A percentile compares a stretch with the other conserved stretches of the same genome.
These are phyloP conservation scores for Chrysogorgia sp. DNA, from an alignment of 92 coral and sea anemone genomes.

Conservation along the genomic window DNA sequence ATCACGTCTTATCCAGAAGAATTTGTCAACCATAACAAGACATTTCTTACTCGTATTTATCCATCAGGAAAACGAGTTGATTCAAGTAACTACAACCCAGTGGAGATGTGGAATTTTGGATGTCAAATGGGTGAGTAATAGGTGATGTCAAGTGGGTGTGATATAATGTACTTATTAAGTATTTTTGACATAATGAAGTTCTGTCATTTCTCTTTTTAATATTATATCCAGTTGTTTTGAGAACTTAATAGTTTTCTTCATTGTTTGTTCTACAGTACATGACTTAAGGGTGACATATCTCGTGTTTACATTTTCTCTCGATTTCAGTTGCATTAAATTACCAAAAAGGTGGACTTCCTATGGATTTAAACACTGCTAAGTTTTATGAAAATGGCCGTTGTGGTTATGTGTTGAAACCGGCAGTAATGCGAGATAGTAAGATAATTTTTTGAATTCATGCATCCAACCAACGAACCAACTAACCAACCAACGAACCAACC, in stretches of 20 bases:
- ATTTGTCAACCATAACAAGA: conserved; percentile 88
- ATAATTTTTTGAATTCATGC: neutral
- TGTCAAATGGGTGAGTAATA: conserved; percentile 86
- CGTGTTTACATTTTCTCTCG: too few species aligned
- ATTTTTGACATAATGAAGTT: too few species aligned
- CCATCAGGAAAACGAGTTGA: conserved; percentile 92
- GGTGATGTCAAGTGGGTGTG: neutral
- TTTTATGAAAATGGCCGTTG: conserved; percentile 90
- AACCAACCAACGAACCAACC: neutral
- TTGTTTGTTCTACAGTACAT: too few species aligned
- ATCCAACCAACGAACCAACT: neutral
- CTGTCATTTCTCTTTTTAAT: too few species aligned
- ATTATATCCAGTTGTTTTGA: too few species aligned
- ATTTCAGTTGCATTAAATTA: conserved; percentile 86
- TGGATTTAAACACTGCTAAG: conserved; percentile 87
- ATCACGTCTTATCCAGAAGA: conserved; percentile 81
- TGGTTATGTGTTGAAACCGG: conserved; percentile 92
- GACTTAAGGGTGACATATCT: too few species aligned
- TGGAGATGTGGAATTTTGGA: conserved; percentile 98
- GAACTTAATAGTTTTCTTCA: neutral
- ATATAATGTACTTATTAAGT: neutral
- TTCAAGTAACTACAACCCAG: conserved; percentile 93
- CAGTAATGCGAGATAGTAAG: conserved; percentile 98
- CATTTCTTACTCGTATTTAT: conserved; percentile 82
- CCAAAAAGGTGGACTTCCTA: conserved; percentile 92